Evolutionary conservation across 1,140 invertebrate species (phyloP).

Genomic region (Megathymus violae): DNA sequence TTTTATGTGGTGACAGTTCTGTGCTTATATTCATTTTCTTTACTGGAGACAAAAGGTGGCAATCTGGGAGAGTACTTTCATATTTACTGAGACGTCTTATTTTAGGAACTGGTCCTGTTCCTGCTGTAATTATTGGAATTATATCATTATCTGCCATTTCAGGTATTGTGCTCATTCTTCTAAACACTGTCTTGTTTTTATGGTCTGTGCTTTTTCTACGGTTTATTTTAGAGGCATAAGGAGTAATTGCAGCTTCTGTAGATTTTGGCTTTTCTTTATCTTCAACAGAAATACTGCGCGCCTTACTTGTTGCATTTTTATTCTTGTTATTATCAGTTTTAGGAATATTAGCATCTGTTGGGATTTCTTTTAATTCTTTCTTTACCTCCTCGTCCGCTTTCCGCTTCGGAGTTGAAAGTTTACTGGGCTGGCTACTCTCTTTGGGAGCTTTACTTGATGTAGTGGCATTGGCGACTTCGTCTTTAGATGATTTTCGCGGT

Average conservation of each 20-base stretch:
- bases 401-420: slow-evolving; percentile 87
- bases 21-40: slow-evolving; percentile 47
- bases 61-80: slow-evolving; percentile 45
- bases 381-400: slow-evolving; percentile 88
- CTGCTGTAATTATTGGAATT: slow-evolving; percentile 33
- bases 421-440: slow-evolving; percentile 84
- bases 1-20: slow-evolving; percentile 22
- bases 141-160: slow-evolving; percentile 39
- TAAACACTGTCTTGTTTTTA: slow-evolving; percentile 55
- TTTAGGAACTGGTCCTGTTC: slow-evolving; percentile 45
- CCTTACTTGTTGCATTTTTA: slow-evolving; percentile 45
- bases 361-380: slow-evolving; percentile 44
- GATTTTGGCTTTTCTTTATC: slow-evolving; percentile 54
- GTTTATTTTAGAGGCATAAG: slow-evolving; percentile 47
- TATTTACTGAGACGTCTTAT: slow-evolving; percentile 47
- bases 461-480: slow-evolving; percentile 59
- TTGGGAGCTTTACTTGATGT: slow-evolving; percentile 77
- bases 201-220: slow-evolving; percentile 57
- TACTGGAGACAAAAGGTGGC: slow-evolving; percentile 46
- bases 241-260: slow-evolving; percentile 36
- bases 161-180: slow-evolving; percentile 58
- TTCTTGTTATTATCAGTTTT: slow-evolving; percentile 51
- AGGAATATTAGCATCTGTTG: slow-evolving; percentile 15
- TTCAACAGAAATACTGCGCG: slow-evolving; percentile 52
- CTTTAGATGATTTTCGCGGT: slow-evolving; percentile 86